Evolutionary conservation across 2,797 vertebrate genomes (phyloP).

Genomic region (Lepidocolaptes lacrymiger): DNA sequence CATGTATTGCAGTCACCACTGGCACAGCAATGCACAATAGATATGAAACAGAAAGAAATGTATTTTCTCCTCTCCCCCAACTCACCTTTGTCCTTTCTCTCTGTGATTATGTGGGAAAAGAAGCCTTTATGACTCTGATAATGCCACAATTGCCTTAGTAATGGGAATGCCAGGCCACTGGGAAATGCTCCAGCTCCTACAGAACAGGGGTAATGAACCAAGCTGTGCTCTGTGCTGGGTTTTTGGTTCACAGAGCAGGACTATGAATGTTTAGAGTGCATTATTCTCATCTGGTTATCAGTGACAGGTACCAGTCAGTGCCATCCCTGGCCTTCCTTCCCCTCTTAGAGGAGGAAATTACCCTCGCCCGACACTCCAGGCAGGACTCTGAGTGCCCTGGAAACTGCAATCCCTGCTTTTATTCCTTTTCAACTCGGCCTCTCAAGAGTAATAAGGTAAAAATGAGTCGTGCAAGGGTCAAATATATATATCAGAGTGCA

Average conservation of each 20-base stretch:
- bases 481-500: background rate
- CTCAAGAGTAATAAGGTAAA: background rate
- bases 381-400: background rate
- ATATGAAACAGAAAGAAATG: background rate
- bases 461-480: background rate
- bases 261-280: background rate
- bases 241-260: background rate
- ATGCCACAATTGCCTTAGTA: slow-evolving; percentile 8
- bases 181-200: background rate
- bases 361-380: background rate
- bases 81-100: background rate
- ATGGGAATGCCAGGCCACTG: background rate
- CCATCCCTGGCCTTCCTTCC: background rate
- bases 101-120: background rate
- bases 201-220: slow-evolving; percentile 25
- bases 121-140: slow-evolving; percentile 1
- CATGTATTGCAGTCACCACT: accelerated
- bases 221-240: background rate
- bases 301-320: background rate
- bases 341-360: background rate
- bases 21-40: background rate
- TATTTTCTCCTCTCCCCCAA: background rate
- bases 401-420: background rate
- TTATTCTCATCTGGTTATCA: background rate
- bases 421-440: background rate